A percentile compares a stretch with the other conserved stretches of the same genome.
Evolutionary conservation across 2,888 invertebrate genomes (phyloP).

Genomic region (Leptopilina myrica): DNA sequence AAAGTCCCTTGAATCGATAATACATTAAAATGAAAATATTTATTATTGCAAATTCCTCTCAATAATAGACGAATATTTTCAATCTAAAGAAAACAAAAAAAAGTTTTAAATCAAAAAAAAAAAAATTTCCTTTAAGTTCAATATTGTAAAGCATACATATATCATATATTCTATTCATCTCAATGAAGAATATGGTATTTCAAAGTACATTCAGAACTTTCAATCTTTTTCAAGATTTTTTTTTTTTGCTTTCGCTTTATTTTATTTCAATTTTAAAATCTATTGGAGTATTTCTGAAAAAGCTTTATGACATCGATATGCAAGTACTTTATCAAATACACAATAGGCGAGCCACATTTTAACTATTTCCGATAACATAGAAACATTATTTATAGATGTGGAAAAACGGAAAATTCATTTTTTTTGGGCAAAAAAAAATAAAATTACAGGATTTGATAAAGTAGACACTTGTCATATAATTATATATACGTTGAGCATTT

Average conservation of each 20-base stretch:
- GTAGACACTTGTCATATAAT: not conserved
- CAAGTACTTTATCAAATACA: not conserved
- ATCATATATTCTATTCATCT: too few species aligned
- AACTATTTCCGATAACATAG: conserved; percentile 1
- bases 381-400: too few species aligned
- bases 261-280: not conserved
- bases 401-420: not conserved
- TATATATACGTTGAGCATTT: not conserved
- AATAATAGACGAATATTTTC: too few species aligned
- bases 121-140: too few species aligned
- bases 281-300: not conserved
- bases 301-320: not conserved
- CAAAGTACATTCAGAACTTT: too few species aligned
- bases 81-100: too few species aligned
- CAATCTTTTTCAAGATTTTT: not conserved
- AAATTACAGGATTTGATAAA: not conserved
- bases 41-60: too few species aligned
- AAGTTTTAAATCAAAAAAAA: too few species aligned
- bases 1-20: too few species aligned
- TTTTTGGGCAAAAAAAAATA: not conserved
- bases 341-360: conserved; percentile 1
- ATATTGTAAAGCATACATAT: too few species aligned
- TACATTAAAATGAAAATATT: too few species aligned
- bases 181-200: too few species aligned
- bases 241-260: not conserved